Evolutionary conservation across 23 tunicate species (phyloP).

Genomic region (Clavelina lepadiformis): DNA sequence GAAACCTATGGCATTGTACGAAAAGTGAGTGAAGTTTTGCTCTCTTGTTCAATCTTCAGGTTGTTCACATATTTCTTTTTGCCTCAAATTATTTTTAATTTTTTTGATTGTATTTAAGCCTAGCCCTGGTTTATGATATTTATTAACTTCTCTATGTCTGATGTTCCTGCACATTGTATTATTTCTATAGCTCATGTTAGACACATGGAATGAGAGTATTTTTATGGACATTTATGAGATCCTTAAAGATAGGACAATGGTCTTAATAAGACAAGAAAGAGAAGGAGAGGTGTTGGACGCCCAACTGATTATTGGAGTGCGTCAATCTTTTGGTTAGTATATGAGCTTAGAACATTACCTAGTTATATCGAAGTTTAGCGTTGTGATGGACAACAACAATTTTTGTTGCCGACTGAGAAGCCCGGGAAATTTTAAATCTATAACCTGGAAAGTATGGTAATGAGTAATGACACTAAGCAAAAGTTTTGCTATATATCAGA

Average conservation of each 20-base stretch:
- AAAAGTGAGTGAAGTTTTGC: constrained; percentile 65
- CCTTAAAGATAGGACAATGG: constrained; percentile 72
- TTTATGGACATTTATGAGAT: constrained; percentile 35
- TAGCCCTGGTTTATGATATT: too few species aligned
- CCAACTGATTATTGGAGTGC: constrained; percentile 81
- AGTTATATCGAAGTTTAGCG: too few species aligned
- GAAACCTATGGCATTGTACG: constrained; percentile 49
- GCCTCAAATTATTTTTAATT: too few species aligned
- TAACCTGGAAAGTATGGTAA: too few species aligned
- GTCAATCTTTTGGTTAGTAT: constrained; percentile 80
- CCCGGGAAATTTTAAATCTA: too few species aligned
- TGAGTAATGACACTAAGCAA: too few species aligned
- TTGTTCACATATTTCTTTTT: background rate
- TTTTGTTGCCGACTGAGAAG: too few species aligned
- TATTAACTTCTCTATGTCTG: too few species aligned
- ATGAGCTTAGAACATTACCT: background rate
- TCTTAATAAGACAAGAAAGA: constrained; percentile 56
- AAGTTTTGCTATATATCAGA: too few species aligned
- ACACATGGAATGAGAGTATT: constrained; percentile 59
- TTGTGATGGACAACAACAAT: too few species aligned
- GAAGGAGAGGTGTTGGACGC: constrained; percentile 67
- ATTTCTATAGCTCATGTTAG: constrained; percentile 64
- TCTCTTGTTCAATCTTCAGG: background rate
- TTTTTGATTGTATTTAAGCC: too few species aligned
- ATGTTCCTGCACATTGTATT: too few species aligned